Evolutionary conservation across 2,113 vertebrate species (phyloP).

Genomic region (Varanus salvator): DNA sequence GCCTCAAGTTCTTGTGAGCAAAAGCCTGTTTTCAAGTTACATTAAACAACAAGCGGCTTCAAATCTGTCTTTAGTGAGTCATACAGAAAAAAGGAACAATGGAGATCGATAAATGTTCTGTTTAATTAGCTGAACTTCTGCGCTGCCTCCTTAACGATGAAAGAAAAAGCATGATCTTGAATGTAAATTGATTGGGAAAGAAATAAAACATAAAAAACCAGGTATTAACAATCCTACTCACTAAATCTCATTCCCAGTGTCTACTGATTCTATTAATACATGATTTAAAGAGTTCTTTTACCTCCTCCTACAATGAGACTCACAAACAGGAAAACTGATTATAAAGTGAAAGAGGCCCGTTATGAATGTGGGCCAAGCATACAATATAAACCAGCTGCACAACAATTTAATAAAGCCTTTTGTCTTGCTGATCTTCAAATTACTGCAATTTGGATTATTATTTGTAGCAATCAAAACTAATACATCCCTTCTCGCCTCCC

Average conservation of each 20-base stretch:
- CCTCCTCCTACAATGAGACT: background rate
- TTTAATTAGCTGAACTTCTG: background rate
- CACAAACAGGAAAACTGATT: slow-evolving; percentile 10
- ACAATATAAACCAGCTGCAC: slow-evolving; percentile 21
- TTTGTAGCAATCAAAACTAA: slow-evolving; percentile 18
- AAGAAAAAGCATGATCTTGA: background rate
- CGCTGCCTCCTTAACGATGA: background rate
- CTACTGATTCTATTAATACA: background rate
- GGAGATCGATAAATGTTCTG: background rate
- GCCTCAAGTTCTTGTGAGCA: background rate
- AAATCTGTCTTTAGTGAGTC: background rate
- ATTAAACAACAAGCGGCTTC: background rate
- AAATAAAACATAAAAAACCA: background rate
- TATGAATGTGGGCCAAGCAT: background rate
- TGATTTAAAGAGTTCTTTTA: background rate
- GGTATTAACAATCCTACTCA: background rate
- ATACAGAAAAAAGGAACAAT: background rate
- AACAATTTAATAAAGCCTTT: slow-evolving; percentile 2
- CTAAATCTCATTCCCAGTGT: background rate
- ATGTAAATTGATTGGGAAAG: background rate
- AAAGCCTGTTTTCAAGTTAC: background rate
- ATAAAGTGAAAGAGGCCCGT: slow-evolving; percentile 7
- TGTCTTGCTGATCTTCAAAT: slow-evolving; percentile 8
- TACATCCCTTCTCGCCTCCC: background rate
- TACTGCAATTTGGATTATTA: slow-evolving; percentile 19